Evolutionary conservation across 2,113 vertebrate species (phyloP).

Genomic region (Chrysochloris asiatica): DNA sequence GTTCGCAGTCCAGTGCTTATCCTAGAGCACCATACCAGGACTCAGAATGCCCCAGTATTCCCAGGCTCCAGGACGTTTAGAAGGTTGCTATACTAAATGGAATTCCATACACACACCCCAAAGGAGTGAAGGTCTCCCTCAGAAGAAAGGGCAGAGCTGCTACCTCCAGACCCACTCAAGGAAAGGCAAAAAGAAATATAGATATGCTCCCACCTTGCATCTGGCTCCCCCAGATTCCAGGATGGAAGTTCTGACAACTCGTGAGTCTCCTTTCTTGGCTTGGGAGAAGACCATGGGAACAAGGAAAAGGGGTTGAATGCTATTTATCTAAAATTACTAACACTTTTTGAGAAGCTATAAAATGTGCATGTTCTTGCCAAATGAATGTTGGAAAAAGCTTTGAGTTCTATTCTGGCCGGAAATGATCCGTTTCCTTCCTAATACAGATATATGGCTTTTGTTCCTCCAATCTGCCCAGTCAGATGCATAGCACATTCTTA

Average conservation of each 20-base stretch:
- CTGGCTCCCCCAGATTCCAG: background rate
- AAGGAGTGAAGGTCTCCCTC: background rate
- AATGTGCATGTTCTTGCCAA: constrained; percentile 48
- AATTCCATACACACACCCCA: background rate
- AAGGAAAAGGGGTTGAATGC: background rate
- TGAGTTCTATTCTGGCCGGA: constrained; percentile 59
- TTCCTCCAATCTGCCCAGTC: constrained; percentile 70
- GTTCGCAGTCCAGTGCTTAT: no score
- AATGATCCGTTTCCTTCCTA: constrained; percentile 66
- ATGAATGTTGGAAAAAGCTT: constrained; percentile 46
- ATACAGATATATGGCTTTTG: constrained; percentile 76
- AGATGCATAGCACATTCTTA: constrained; percentile 78
- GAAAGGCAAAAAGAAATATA: background rate
- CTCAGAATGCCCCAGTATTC: background rate
- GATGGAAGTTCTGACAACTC: background rate
- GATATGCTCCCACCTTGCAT: background rate
- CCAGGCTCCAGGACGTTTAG: background rate
- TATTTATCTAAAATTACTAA: constrained; percentile 50
- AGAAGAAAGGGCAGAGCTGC: background rate
- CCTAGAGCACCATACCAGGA: no score
- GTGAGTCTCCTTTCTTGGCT: background rate
- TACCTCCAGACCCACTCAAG: background rate
- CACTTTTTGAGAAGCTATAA: constrained; percentile 50
- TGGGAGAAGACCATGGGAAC: background rate
- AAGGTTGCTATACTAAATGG: background rate